Evolutionary conservation across 2,888 invertebrate genomes (phyloP).

Genomic region (Noctua janthe): DNA sequence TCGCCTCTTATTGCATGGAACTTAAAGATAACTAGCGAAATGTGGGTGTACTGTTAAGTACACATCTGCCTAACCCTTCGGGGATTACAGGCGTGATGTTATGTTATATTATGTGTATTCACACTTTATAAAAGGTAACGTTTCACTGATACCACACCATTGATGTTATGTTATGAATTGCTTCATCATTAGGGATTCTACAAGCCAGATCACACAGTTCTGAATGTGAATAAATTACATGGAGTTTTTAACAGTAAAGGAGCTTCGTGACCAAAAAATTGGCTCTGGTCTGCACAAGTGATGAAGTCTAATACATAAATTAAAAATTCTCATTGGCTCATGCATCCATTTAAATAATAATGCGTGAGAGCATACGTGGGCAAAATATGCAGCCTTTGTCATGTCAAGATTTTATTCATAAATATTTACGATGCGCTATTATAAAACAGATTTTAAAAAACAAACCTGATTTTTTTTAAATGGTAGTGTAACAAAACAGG

Average conservation of each 20-base stretch:
- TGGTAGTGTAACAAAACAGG: not conserved
- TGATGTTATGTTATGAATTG: not conserved
- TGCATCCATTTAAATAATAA: conserved; percentile 60
- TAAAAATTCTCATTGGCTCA: conserved; percentile 49
- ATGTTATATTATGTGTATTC: not conserved
- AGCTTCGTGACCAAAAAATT: not conserved
- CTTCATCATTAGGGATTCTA: not conserved
- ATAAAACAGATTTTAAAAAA: not conserved
- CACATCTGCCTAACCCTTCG: too few species aligned
- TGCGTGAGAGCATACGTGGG: conserved; percentile 10
- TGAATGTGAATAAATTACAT: not conserved
- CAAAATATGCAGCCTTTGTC: conserved; percentile 51
- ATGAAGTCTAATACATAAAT: conserved; percentile 47
- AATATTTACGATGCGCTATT: conserved; percentile 31
- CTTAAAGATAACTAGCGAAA: too few species aligned
- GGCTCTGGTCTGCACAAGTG: not conserved
- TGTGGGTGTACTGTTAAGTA: too few species aligned
- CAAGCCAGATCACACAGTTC: not conserved
- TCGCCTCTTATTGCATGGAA: too few species aligned
- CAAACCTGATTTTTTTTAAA: not conserved
- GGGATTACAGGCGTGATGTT: too few species aligned
- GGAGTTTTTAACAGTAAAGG: not conserved
- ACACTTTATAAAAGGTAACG: not conserved
- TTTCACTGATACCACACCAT: too few species aligned
- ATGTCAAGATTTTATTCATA: conserved; percentile 23